A percentile compares a stretch with the other conserved stretches of the same genome.
Evolutionary conservation across 2,113 vertebrate species (phyloP).

Genomic region (Acinonyx jubatus): DNA sequence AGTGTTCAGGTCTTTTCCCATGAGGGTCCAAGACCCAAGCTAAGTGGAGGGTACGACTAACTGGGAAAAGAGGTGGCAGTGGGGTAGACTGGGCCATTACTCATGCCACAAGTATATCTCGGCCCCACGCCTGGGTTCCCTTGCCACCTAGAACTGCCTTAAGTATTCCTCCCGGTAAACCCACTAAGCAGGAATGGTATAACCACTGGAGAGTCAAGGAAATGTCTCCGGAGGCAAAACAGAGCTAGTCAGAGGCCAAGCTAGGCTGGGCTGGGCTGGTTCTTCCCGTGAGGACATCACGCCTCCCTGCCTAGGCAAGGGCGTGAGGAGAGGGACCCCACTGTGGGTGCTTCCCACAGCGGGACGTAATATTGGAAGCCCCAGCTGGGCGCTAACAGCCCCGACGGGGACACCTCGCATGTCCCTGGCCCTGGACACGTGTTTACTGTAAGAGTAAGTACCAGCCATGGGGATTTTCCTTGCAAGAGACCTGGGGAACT

Average conservation of each 20-base stretch:
- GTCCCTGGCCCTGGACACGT: no score
- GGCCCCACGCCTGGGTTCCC: neutral
- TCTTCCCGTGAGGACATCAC: neutral
- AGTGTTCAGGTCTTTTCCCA: neutral
- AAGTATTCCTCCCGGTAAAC: neutral
- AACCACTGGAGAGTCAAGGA: neutral
- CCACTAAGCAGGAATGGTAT: neutral
- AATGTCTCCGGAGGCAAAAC: neutral
- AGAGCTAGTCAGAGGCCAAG: neutral
- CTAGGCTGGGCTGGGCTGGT: neutral
- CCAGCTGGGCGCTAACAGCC: fast-evolving
- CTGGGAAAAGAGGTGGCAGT: fast-evolving
- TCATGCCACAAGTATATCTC: no score
- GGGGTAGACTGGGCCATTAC: fast-evolving
- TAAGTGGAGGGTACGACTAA: fast-evolving
- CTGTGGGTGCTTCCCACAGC: fast-evolving
- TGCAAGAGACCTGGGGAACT: neutral
- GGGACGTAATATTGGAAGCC: neutral
- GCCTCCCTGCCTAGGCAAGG: fast-evolving
- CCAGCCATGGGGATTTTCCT: neutral
- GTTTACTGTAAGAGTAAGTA: neutral
- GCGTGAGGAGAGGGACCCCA: neutral
- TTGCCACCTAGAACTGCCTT: no score
- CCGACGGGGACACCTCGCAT: fast-evolving
- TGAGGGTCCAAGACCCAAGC: neutral